Evolutionary conservation across 2,888 invertebrate species (phyloP).

Genomic region (Rhogogaster chlorosoma): DNA sequence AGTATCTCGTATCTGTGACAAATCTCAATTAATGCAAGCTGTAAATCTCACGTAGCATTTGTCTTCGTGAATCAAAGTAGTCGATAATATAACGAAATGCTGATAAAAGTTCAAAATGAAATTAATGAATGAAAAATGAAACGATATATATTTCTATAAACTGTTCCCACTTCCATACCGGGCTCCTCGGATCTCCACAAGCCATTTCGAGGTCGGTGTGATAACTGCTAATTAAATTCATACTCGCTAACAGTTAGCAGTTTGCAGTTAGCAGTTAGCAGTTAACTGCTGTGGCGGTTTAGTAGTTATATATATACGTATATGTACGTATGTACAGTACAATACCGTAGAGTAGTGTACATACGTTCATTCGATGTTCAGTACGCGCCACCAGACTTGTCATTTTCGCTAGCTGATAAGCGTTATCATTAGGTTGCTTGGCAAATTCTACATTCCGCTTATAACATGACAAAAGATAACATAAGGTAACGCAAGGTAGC

Average conservation of each 20-base stretch:
- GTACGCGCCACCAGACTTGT: constrained; percentile 5
- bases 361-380: background rate
- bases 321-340: background rate
- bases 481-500: background rate
- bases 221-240: constrained; percentile 48
- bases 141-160: background rate
- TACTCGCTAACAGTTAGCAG: constrained; percentile 41
- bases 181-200: background rate
- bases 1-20: background rate
- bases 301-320: background rate
- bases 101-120: background rate
- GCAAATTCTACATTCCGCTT: background rate
- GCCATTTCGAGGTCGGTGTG: constrained; percentile 43
- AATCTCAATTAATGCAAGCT: background rate
- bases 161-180: background rate
- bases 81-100: background rate
- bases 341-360: background rate
- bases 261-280: constrained; percentile 42
- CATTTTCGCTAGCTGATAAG: constrained; percentile 31
- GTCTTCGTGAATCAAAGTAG: background rate
- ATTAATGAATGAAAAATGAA: background rate
- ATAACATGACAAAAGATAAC: background rate
- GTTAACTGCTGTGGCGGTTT: constrained; percentile 24
- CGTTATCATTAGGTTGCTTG: background rate
- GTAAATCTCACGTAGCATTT: background rate